Evolutionary conservation across 2,888 invertebrate species (phyloP), one percentile per base, ranked within the genome.

Genomic region (Dynastes hyllus): DNA sequence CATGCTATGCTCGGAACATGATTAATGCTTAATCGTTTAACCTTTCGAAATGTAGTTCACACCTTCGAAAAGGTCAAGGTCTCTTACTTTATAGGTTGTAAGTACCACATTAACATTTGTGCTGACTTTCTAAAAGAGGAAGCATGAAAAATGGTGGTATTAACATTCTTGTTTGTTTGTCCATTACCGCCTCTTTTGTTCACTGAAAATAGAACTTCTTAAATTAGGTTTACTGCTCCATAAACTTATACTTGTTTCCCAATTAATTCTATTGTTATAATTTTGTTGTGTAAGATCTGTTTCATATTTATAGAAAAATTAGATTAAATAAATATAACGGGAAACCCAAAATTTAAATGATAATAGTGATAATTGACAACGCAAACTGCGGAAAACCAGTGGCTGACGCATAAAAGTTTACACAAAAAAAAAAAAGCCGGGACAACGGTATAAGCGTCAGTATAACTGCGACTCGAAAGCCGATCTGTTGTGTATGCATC

Each of bases 91-190:
- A 75, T 71, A 78, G 32, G 63, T 63, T 32, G 32, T 63, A 63
- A 73, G 65, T 50, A 73, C 61, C 78, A 40, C 78, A 78, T 78
- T 78, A 79, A 79, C 81, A 80, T 80, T 80, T 79, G 61, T 63
- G 73, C 45, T 61, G 73, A 75, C 73, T 75, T 75, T 75, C 73
- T 75, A 75, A 75, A 75, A 61, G 73, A 61, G 73, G 73, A 75
- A 75, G 61, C 61, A 27, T 40, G 61, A 61, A 75, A 61, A 61
- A 69, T 69, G 51, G 32, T 32, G 63, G 63, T 63, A 63, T 63
- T 63, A 63, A 63, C 63, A 32, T 27, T 63, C 63, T 32, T 32
- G 63, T 63, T 32, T 63, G 63, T 11, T 32, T 32, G 63, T 29
- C 32, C 32, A 63, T 63, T 63, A 63, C 32, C 37, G 9, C 11